A percentile compares a stretch with the other conserved stretches of the same genome.
Conservation (phyloP, 2,113 vertebrate species). For the Tetrax tetrax region DNA sequence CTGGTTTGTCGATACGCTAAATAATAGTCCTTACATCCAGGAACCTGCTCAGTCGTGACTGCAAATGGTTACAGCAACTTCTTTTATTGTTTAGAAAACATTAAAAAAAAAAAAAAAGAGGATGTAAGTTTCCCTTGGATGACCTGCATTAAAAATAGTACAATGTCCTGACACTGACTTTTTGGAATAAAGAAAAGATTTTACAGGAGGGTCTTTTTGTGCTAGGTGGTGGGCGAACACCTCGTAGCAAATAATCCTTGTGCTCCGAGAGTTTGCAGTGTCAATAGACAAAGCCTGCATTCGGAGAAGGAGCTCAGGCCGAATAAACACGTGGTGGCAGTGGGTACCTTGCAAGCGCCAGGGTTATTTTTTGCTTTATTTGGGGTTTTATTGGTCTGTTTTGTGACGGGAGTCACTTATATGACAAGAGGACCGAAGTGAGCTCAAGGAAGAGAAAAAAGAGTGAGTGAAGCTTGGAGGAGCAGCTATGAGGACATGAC, state of each 20-base stretch:
- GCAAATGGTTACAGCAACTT: not conserved
- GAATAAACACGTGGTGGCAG: not conserved
- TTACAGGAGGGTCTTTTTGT: not conserved
- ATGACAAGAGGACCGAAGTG: not conserved
- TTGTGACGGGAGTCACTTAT: not conserved
- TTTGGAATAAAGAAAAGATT: not conserved
- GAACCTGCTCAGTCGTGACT: not conserved
- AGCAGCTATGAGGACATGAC: not conserved
- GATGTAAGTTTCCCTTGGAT: not conserved
- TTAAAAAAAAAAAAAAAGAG: not conserved
- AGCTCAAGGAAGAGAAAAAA: not conserved
- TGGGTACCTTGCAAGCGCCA: not conserved
- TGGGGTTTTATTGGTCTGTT: not conserved
- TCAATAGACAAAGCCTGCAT: not conserved
- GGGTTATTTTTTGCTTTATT: not conserved
- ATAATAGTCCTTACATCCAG: not conserved
- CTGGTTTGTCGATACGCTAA: not conserved
- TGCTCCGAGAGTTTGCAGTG: not conserved
- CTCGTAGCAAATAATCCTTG: not conserved
- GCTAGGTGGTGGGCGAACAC: not conserved
- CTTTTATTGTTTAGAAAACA: not conserved
- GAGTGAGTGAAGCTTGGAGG: not conserved
- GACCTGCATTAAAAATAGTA: not conserved
- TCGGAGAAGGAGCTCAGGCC: not conserved
- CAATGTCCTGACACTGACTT: not conserved